These are phyloP conservation scores for Fabriciana adippe DNA, from an alignment of 2,888 invertebrate species.

Conservation along the genomic window DNA sequence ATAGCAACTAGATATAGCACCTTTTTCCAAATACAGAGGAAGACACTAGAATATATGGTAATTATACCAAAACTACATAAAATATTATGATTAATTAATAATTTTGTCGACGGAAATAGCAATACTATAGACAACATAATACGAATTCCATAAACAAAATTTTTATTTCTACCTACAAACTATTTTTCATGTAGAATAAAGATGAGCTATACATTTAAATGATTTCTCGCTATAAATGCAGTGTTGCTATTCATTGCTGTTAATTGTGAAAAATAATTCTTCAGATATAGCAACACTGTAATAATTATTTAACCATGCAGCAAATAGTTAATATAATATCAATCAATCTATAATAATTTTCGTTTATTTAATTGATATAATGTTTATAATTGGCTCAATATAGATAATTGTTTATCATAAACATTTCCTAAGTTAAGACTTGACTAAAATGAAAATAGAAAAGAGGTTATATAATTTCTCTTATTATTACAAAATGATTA, in stretches of 20 bases:
- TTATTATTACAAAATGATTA: conserved; percentile 38
- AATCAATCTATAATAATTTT: background rate
- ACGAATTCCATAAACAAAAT: conserved; percentile 67
- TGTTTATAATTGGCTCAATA: background rate
- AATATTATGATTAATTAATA: conserved; percentile 3
- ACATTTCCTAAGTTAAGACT: conserved; percentile 17
- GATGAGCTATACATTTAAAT: conserved; percentile 19
- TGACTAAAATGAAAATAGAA: conserved; percentile 82
- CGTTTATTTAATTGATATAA: conserved; percentile 2
- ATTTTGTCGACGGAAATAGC: conserved; percentile 65
- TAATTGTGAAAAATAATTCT: background rate
- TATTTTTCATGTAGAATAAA: conserved; percentile 31
- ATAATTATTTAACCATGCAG: background rate
- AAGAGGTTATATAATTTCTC: conserved; percentile 40
- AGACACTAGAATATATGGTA: conserved; percentile 50
- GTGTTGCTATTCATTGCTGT: conserved; percentile 2
- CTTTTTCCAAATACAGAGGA: conserved; percentile 41
- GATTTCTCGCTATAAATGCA: conserved; percentile 27
- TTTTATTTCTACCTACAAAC: conserved; percentile 28
- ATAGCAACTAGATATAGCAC: conserved; percentile 43
- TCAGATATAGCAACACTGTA: background rate
- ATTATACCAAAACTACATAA: conserved; percentile 24
- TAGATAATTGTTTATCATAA: background rate
- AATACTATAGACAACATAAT: conserved; percentile 74
- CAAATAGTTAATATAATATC: background rate